A percentile compares a stretch with the other conserved stretches of the same genome.
Evolutionary conservation across 2,113 vertebrate genomes (phyloP).

Genomic region (Callospermophilus lateralis): DNA sequence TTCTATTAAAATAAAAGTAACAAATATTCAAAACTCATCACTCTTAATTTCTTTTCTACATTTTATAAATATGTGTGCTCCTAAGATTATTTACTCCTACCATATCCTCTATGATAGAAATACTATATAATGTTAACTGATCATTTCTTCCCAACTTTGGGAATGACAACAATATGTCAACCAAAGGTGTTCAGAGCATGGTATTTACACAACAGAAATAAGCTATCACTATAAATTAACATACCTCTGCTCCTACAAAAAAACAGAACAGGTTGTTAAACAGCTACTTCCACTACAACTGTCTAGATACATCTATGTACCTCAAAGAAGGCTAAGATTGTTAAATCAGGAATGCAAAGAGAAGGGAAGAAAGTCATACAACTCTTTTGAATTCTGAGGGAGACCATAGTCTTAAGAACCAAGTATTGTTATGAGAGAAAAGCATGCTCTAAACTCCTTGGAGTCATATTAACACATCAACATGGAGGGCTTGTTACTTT

Average conservation of each 20-base stretch:
- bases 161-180: background rate
- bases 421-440: background rate
- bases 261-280: background rate
- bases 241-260: background rate
- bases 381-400: background rate
- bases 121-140: background rate
- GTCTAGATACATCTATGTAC: background rate
- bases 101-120: background rate
- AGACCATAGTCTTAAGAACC: background rate
- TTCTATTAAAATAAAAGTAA: background rate
- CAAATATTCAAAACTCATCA: background rate
- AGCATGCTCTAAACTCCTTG: background rate
- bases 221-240: slow-evolving; percentile 2
- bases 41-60: background rate
- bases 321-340: background rate
- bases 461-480: background rate
- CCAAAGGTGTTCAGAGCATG: background rate
- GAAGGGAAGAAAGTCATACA: background rate
- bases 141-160: background rate
- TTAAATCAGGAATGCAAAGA: background rate
- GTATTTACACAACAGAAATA: background rate
- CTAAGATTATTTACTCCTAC: background rate
- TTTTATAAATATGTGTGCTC: background rate
- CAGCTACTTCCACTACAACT: background rate
- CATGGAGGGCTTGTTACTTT: background rate